Conservation (phyloP, 1,140 invertebrate species). For the Dufourea novaeangliae region DNA sequence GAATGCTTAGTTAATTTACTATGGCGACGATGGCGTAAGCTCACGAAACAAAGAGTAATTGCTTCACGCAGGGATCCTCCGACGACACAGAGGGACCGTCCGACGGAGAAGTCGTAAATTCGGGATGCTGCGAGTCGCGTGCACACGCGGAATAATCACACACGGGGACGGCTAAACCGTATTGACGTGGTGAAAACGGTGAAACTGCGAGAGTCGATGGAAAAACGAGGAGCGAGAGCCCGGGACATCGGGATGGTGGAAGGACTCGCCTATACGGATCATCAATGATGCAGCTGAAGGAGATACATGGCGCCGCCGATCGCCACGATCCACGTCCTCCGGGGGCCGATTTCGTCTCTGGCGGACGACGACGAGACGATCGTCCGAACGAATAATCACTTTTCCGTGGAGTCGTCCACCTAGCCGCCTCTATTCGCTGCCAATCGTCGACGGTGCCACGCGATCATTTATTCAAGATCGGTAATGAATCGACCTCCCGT, state of each 20-base stretch:
- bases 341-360: slow-evolving; percentile 76
- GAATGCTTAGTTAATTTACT: no score
- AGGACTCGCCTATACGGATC: slow-evolving; percentile 46
- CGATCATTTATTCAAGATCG: slow-evolving; percentile 77
- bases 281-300: slow-evolving; percentile 79
- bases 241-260: slow-evolving; percentile 3
- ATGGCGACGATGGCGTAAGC: neutral
- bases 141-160: slow-evolving; percentile 24
- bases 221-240: slow-evolving; percentile 30
- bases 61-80: slow-evolving; percentile 11
- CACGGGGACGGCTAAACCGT: neutral
- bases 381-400: slow-evolving; percentile 79
- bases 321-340: slow-evolving; percentile 64
- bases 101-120: slow-evolving; percentile 17
- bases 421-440: slow-evolving; percentile 23
- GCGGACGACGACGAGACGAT: slow-evolving; percentile 72
- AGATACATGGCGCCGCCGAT: slow-evolving; percentile 71
- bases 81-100: neutral
- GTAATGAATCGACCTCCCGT: slow-evolving; percentile 77
- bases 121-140: neutral
- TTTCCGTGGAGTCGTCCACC: slow-evolving; percentile 57
- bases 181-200: slow-evolving; percentile 60
- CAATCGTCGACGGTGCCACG: slow-evolving; percentile 60
- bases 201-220: slow-evolving; percentile 22
- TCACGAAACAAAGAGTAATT: slow-evolving; percentile 4